Conservation (phyloP, 2,797 vertebrate species). For the Anniella stebbinsi region DNA sequence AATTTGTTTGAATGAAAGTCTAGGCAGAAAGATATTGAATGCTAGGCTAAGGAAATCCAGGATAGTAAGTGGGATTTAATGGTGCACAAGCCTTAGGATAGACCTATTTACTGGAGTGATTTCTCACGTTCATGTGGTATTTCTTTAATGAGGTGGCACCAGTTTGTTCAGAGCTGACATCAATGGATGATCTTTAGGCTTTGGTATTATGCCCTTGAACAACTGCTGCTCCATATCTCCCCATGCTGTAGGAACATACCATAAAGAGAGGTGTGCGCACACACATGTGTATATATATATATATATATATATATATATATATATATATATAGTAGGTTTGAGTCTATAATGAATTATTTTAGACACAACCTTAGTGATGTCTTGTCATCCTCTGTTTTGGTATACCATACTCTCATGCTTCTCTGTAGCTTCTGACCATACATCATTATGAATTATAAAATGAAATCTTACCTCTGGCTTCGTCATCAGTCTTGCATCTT, state of each 20-base stretch:
- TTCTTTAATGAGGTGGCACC: background rate
- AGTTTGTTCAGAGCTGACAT: slow-evolving; percentile 20
- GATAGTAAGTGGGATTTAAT: slow-evolving; percentile 39
- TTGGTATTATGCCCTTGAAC: background rate
- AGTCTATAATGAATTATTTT: background rate
- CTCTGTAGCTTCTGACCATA: slow-evolving; percentile 40
- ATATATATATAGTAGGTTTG: background rate
- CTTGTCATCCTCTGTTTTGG: slow-evolving; percentile 21
- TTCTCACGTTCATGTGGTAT: slow-evolving; percentile 28
- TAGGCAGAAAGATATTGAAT: background rate
- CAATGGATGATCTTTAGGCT: slow-evolving; percentile 30
- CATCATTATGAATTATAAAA: slow-evolving; percentile 48
- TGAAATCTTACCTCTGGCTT: slow-evolving; percentile 42
- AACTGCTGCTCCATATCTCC: slow-evolving; percentile 9
- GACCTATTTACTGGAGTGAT: slow-evolving; percentile 18
- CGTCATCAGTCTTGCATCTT: slow-evolving; percentile 18
- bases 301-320: no score
- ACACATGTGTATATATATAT: no score
- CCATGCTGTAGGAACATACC: background rate
- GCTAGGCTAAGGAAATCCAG: background rate
- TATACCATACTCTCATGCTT: background rate
- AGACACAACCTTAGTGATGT: background rate
- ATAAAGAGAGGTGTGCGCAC: no score
- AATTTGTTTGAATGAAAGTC: slow-evolving; percentile 14
- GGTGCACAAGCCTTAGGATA: background rate